A percentile compares a stretch with the other conserved stretches of the same genome.
Conservation (phyloP, 2,888 invertebrate species). For the Halictus ligatus region DNA sequence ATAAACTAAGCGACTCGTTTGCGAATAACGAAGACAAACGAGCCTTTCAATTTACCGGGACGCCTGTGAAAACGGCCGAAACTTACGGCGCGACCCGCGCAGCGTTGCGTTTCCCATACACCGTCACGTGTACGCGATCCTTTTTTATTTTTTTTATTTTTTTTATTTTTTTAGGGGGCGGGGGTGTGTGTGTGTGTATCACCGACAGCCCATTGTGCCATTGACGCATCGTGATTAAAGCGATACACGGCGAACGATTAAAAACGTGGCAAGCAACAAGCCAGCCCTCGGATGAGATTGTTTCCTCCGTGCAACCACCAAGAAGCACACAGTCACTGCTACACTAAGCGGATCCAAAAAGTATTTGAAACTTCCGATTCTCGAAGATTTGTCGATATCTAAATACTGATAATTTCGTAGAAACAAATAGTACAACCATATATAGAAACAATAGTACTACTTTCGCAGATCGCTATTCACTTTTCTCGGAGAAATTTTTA, state of each 20-base stretch:
- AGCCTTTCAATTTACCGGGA: conserved; percentile 57
- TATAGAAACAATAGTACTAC: too few species aligned
- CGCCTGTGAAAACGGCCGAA: conserved; percentile 11
- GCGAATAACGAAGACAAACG: conserved; percentile 71
- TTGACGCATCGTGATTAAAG: conserved; percentile 27
- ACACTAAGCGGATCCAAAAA: neutral
- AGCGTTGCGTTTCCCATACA: neutral
- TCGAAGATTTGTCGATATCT: too few species aligned
- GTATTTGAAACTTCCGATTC: too few species aligned
- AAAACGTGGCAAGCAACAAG: neutral
- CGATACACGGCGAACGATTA: neutral
- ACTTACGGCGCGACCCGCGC: conserved; percentile 1
- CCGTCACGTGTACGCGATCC: neutral
- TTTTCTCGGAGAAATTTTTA: too few species aligned
- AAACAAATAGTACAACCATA: too few species aligned
- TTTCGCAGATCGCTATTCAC: too few species aligned
- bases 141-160: neutral
- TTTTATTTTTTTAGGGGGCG: neutral
- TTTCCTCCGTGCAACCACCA: neutral
- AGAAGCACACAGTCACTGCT: neutral
- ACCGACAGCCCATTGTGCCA: conserved; percentile 22
- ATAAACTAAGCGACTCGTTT: conserved; percentile 48
- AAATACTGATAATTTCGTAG: too few species aligned
- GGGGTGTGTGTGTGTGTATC: neutral
- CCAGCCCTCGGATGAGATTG: neutral